Evolutionary conservation across 2,888 invertebrate genomes (phyloP).

Genomic region (Diaphora mendica): DNA sequence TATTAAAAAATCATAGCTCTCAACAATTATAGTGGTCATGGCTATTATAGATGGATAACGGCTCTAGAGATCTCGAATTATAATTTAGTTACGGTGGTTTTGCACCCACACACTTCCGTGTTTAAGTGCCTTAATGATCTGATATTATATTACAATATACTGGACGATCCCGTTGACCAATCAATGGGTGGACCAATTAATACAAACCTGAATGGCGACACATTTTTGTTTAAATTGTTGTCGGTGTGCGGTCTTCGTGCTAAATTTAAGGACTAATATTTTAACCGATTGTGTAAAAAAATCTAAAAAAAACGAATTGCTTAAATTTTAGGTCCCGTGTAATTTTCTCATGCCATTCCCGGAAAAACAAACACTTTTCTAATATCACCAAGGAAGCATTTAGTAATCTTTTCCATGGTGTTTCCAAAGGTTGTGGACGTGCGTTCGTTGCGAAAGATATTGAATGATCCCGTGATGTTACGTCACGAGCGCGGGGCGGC

Average conservation of each 20-base stretch:
- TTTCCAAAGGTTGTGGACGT: constrained; percentile 73
- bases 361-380: not conserved
- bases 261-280: not conserved
- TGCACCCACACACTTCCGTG: constrained; percentile 86
- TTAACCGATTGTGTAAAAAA: not conserved
- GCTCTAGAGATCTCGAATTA: constrained; percentile 81
- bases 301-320: not conserved
- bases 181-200: constrained; percentile 71
- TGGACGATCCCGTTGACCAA: constrained; percentile 65
- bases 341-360: not conserved
- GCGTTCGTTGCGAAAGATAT: constrained; percentile 79
- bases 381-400: not conserved
- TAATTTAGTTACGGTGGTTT: constrained; percentile 85
- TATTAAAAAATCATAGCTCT: constrained; percentile 78
- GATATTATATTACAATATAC: constrained; percentile 82
- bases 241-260: constrained; percentile 25
- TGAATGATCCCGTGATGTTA: constrained; percentile 80
- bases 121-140: constrained; percentile 80
- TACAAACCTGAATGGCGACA: constrained; percentile 69
- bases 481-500: constrained; percentile 80
- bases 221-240: constrained; percentile 60
- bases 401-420: constrained; percentile 56
- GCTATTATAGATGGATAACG: constrained; percentile 76
- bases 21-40: constrained; percentile 81
- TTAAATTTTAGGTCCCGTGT: not conserved